These are phyloP conservation scores for Mya arenaria DNA, from an alignment of 1,140 invertebrate genomes.

Conservation along the genomic window DNA sequence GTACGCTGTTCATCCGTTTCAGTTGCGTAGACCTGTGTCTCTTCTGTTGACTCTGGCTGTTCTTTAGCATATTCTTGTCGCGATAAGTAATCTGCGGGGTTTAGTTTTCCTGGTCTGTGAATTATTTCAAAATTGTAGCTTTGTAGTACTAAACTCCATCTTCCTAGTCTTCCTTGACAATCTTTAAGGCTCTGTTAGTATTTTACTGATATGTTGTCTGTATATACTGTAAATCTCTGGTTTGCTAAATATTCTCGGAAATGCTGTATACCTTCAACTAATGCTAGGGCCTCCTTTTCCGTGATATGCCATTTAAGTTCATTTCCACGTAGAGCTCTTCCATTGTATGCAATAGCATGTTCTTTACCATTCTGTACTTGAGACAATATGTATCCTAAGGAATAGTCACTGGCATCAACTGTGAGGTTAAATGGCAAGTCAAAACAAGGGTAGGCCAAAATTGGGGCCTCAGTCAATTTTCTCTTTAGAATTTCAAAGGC, in stretches of 20 bases:
- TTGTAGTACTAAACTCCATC: conserved; percentile 56
- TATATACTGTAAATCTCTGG: conserved; percentile 9
- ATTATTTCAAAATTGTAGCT: conserved; percentile 47
- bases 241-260: neutral
- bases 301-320: conserved; percentile 71
- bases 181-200: conserved; percentile 75
- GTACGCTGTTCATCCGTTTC: too few species aligned
- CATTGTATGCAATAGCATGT: too few species aligned
- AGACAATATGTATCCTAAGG: neutral
- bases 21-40: too few species aligned
- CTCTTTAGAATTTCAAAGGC: too few species aligned
- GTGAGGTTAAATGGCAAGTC: conserved; percentile 64
- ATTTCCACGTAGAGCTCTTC: conserved; percentile 5
- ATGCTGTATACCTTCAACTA: conserved; percentile 24
- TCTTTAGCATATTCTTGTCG: neutral
- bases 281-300: neutral
- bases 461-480: too few species aligned
- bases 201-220: neutral
- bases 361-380: too few species aligned
- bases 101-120: conserved; percentile 16
- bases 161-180: conserved; percentile 75
- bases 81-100: conserved; percentile 27
- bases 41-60: neutral
- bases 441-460: conserved; percentile 66
- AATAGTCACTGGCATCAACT: too few species aligned